Percentiles rank a stretch among this genome's conserved stretches.
Conservation (phyloP, 2,797 vertebrate species). For the Tinamus major region DNA sequence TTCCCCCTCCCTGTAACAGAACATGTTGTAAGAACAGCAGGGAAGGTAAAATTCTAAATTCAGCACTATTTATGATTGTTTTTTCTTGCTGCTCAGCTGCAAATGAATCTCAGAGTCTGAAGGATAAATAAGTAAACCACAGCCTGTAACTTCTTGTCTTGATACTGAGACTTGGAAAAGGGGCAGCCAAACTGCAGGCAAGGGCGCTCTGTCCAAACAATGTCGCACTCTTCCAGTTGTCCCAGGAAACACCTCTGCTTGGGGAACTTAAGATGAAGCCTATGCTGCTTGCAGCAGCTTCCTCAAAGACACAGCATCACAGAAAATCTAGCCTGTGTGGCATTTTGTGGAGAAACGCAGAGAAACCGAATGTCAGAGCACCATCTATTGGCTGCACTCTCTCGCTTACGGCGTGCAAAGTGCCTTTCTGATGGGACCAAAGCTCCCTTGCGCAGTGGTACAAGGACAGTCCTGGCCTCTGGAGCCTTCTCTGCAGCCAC, state of each 20-base stretch:
- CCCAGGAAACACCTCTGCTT: neutral
- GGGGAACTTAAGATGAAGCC: neutral
- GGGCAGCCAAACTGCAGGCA: neutral
- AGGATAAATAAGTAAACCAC: neutral
- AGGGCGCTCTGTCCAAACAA: neutral
- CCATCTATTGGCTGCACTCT: conserved; percentile 42
- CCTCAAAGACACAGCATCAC: neutral
- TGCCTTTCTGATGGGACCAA: neutral
- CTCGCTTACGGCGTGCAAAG: neutral
- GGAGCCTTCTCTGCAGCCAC: neutral
- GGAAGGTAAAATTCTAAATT: conserved; percentile 31
- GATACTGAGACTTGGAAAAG: neutral
- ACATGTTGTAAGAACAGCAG: conserved; percentile 26
- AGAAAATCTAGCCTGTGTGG: neutral
- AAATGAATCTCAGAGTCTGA: neutral
- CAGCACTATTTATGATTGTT: neutral
- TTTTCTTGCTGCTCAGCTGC: neutral
- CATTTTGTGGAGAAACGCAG: neutral
- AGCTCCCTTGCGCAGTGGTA: rapidly evolving
- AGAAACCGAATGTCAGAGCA: conserved; percentile 6
- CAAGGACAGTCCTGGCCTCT: rapidly evolving
- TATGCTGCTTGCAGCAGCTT: neutral
- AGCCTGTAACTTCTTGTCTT: neutral
- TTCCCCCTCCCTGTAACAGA: neutral
- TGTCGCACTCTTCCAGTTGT: neutral